These are phyloP conservation scores for Atrichornis clamosus DNA, from an alignment of 2,113 vertebrate species.

Conservation along the genomic window DNA sequence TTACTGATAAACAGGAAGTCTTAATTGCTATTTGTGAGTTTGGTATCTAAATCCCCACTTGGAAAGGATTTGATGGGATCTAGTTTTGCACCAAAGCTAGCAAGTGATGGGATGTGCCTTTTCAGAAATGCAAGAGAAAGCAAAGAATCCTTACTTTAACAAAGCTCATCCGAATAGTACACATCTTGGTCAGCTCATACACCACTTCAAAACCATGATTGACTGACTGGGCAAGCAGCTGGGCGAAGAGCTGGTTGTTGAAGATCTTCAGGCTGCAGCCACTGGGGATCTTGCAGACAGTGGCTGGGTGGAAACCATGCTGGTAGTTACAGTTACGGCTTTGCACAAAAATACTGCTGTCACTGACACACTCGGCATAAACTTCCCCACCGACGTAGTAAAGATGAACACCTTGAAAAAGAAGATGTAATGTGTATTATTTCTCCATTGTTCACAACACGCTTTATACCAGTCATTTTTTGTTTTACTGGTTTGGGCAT, in stretches of 20 bases:
- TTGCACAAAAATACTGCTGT: constrained; percentile 98
- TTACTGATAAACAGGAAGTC: not conserved
- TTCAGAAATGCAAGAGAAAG: not conserved
- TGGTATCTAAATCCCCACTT: not conserved
- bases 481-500: not conserved
- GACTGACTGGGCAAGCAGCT: constrained; percentile 94
- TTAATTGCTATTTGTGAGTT: not conserved
- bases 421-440: not conserved
- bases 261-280: constrained; percentile 99
- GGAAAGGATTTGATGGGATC: not conserved
- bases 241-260: constrained; percentile 97
- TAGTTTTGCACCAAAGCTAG: not conserved
- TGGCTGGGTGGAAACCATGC: constrained; percentile 95
- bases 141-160: constrained; percentile 83
- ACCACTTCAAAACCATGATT: constrained; percentile 97
- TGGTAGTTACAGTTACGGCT: constrained; percentile 99
- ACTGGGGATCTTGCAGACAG: constrained; percentile 96
- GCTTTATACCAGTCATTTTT: not conserved
- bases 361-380: constrained; percentile 94
- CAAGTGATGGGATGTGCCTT: not conserved
- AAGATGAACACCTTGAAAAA: constrained; percentile 85
- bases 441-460: not conserved
- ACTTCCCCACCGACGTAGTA: constrained; percentile 96
- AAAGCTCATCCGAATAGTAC: constrained; percentile 97
- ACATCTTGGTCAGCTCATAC: constrained; percentile 98